phyloP scores from a whole-genome alignment of 2,113 vertebrate genomes.

The Neolamprologus brichardi region DNA sequence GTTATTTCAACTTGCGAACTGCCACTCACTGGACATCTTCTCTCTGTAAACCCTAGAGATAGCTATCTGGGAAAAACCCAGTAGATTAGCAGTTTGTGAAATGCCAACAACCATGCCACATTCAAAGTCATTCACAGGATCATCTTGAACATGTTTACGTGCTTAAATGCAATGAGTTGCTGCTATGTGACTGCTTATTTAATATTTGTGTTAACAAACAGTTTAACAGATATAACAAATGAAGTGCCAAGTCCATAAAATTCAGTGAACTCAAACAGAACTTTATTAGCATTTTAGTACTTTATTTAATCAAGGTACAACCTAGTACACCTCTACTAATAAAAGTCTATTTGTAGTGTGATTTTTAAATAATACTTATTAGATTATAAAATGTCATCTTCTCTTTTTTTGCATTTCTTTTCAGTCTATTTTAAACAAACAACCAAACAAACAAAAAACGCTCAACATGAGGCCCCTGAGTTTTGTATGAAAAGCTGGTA shows the following conservation, averaged over 20 bases:
- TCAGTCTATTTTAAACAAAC: neutral
- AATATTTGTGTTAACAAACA: neutral
- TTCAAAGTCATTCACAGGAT: neutral
- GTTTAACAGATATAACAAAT: neutral
- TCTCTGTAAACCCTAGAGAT: neutral
- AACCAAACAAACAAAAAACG: neutral
- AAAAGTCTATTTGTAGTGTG: neutral
- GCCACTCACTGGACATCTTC: neutral
- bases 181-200: neutral
- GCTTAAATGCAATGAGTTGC: neutral
- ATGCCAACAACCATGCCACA: neutral
- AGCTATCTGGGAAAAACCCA: neutral
- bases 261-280: neutral
- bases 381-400: neutral
- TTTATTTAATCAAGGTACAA: slow-evolving; percentile 1
- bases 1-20: neutral
- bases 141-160: neutral
- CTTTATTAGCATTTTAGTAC: neutral
- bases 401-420: neutral
- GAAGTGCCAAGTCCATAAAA: neutral
- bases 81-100: neutral
- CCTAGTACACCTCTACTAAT: neutral
- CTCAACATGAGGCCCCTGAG: neutral
- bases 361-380: neutral
- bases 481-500: neutral